These are phyloP conservation scores for Pocillopora damicornis DNA, from an alignment of 64 coral and sea anemone genomes.

Conservation along the genomic window DNA sequence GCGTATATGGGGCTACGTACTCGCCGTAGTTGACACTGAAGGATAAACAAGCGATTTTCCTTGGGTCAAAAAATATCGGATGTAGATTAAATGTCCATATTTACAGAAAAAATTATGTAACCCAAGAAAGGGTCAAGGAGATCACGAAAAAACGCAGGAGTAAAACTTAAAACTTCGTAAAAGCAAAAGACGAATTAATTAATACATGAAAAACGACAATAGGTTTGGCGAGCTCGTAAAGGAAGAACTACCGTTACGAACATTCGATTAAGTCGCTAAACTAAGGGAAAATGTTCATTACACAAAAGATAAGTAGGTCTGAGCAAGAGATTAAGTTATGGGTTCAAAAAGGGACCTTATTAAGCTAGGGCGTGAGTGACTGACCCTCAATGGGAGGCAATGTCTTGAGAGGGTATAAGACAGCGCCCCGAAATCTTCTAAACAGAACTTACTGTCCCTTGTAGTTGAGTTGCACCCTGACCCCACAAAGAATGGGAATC, in stretches of 20 bases:
- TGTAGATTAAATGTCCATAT: neutral
- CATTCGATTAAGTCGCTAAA: neutral
- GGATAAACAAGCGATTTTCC: neutral
- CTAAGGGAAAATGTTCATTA: neutral
- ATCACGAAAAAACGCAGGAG: neutral
- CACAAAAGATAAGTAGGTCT: neutral
- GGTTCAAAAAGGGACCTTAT: neutral
- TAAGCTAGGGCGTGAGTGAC: neutral
- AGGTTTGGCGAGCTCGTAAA: neutral
- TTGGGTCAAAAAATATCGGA: neutral
- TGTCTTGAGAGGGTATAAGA: neutral
- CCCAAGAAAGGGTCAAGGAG: neutral
- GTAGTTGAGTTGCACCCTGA: constrained; percentile 4
- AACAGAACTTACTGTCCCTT: neutral
- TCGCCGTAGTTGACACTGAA: no score
- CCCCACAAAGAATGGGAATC: neutral
- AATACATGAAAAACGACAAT: neutral
- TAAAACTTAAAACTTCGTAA: neutral
- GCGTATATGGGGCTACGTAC: neutral
- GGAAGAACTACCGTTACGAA: neutral
- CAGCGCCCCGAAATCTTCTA: neutral
- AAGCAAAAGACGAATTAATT: no score
- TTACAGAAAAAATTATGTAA: neutral
- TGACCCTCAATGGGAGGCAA: neutral
- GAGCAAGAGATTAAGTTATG: neutral